phyloP scores from a whole-genome alignment of 1,140 invertebrate genomes.

The Brachionus manjavacas region DNA sequence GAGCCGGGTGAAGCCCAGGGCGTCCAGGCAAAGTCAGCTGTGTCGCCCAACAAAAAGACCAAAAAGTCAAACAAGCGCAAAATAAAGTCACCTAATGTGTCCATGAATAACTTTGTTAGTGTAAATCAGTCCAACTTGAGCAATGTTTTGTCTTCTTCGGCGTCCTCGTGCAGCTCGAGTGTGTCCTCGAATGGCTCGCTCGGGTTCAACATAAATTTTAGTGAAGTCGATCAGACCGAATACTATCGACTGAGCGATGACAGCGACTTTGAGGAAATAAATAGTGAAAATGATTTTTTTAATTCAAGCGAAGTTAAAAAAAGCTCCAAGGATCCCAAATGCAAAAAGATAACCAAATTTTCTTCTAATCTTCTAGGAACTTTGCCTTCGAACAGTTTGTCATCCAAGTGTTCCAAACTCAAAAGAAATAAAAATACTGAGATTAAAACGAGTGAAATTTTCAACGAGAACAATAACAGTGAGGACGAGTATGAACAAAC shows the following conservation, averaged over 20 bases:
- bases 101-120: neutral
- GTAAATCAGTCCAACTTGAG: neutral
- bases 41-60: neutral
- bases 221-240: neutral
- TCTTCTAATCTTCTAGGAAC: neutral
- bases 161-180: neutral
- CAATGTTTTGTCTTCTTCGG: neutral
- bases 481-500: slow-evolving; percentile 38
- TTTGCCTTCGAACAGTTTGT: neutral
- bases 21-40: neutral
- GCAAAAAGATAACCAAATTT: neutral
- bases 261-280: neutral
- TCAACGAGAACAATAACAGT: slow-evolving; percentile 37
- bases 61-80: slow-evolving; percentile 20
- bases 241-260: slow-evolving; percentile 1
- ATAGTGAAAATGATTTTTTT: slow-evolving; percentile 7
- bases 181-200: neutral
- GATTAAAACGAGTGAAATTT: neutral
- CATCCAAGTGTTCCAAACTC: neutral
- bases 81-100: neutral
- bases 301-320: slow-evolving; percentile 7
- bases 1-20: neutral
- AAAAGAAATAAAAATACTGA: slow-evolving; percentile 5
- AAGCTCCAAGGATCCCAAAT: neutral
- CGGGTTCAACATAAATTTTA: neutral